These are phyloP conservation scores for Exephanes ischioxanthus DNA, from an alignment of 2,888 invertebrate species.

Conservation along the genomic window DNA sequence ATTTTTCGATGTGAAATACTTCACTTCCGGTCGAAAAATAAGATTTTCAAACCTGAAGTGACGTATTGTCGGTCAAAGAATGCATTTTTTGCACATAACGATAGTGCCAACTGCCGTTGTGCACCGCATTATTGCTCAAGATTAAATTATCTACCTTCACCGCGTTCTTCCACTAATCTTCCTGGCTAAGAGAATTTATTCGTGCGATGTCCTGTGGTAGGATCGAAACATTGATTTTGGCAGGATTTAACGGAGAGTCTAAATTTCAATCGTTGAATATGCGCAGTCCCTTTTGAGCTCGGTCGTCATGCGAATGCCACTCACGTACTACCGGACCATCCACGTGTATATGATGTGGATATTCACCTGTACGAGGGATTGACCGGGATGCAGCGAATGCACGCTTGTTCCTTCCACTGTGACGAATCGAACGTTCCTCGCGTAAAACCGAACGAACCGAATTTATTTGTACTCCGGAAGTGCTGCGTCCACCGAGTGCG, in stretches of 20 bases:
- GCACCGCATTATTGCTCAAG: no score
- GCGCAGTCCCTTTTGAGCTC: background rate
- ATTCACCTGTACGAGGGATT: slow-evolving; percentile 35
- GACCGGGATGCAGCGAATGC: slow-evolving; percentile 4
- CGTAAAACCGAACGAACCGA: slow-evolving; percentile 12
- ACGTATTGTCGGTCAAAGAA: no score
- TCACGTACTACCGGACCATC: slow-evolving; percentile 17
- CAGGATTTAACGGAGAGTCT: background rate
- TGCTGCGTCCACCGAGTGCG: slow-evolving; percentile 12
- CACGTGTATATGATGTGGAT: slow-evolving; percentile 32
- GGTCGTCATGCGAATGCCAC: slow-evolving; percentile 5
- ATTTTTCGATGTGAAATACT: no score
- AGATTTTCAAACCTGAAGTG: no score
- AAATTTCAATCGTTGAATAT: background rate
- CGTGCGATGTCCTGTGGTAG: background rate
- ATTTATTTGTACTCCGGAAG: slow-evolving; percentile 61
- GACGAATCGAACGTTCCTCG: slow-evolving; percentile 16
- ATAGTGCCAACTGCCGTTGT: no score
- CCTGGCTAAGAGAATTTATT: background rate
- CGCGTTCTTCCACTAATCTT: background rate
- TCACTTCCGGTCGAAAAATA: no score
- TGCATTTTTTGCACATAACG: no score
- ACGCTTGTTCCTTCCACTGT: background rate
- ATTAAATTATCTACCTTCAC: no score
- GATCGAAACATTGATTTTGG: background rate